phyloP scores from a whole-genome alignment of 2,113 vertebrate genomes.

The Tauraco erythrolophus region DNA sequence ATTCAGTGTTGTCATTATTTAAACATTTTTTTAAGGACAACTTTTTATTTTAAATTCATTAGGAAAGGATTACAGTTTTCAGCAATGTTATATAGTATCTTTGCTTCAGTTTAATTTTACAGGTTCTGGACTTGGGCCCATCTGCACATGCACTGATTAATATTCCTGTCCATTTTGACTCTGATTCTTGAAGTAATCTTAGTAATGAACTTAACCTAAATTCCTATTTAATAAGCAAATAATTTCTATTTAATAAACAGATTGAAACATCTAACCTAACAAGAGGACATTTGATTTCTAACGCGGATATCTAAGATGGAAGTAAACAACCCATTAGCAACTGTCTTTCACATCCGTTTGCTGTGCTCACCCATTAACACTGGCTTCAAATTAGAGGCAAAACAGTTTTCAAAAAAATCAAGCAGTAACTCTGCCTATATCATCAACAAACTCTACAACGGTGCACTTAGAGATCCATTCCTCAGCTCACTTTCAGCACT shows the following conservation, averaged over 20 bases:
- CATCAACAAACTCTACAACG: background rate
- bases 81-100: background rate
- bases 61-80: background rate
- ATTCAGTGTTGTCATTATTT: background rate
- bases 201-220: background rate
- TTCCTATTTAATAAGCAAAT: background rate
- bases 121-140: background rate
- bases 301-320: fast-evolving
- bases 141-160: background rate
- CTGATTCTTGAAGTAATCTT: background rate
- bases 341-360: background rate
- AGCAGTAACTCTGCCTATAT: background rate
- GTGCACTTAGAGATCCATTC: background rate
- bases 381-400: background rate
- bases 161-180: background rate
- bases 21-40: background rate
- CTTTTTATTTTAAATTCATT: background rate
- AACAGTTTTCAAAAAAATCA: background rate
- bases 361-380: background rate
- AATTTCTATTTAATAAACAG: background rate
- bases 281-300: background rate
- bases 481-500: background rate
- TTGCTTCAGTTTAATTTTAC: background rate
- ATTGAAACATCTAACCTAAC: background rate
- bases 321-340: background rate